Evolutionary conservation across 1,140 invertebrate genomes (phyloP).

Genomic region (Drosophila micromelanica): DNA sequence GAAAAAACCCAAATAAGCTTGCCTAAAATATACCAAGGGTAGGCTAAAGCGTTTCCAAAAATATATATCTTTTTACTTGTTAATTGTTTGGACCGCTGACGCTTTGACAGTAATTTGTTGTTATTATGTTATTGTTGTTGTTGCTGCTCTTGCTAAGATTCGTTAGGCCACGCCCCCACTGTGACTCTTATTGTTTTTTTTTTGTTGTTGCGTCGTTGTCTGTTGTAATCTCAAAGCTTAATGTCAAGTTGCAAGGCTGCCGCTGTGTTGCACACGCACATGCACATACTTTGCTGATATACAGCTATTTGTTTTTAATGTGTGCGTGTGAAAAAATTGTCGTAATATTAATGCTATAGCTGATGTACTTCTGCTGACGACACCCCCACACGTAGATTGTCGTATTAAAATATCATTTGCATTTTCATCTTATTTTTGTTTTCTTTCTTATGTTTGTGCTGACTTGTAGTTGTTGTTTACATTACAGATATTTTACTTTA

Average conservation of each 20-base stretch:
- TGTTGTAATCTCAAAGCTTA: conserved; percentile 56
- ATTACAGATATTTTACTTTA: conserved; percentile 8
- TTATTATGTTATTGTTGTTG: conserved; percentile 15
- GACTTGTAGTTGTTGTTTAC: conserved; percentile 27
- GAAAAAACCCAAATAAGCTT: conserved; percentile 2
- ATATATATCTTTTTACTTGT: conserved; percentile 46
- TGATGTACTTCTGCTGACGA: conserved; percentile 27
- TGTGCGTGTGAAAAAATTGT: conserved; percentile 61
- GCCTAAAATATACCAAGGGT: conserved; percentile 26
- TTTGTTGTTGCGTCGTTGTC: conserved; percentile 23
- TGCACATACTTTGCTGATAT: not conserved
- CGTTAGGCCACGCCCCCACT: conserved; percentile 22
- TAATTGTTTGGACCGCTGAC: conserved; percentile 41
- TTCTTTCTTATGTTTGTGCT: conserved; percentile 9
- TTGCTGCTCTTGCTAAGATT: conserved; percentile 1
- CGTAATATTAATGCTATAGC: conserved; percentile 27
- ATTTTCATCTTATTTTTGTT: conserved; percentile 40
- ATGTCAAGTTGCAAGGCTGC: conserved; percentile 71
- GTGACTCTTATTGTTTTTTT: not conserved
- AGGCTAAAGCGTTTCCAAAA: conserved; percentile 20
- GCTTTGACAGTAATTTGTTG: conserved; percentile 38
- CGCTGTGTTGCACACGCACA: conserved; percentile 12
- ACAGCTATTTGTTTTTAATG: conserved; percentile 67
- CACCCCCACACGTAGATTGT: conserved; percentile 37
- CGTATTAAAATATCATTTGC: conserved; percentile 50